Evolutionary conservation across 1,140 invertebrate genomes (phyloP), one percentile per base, ranked within the genome.

Genomic region (Meloidogyne hapla): DNA sequence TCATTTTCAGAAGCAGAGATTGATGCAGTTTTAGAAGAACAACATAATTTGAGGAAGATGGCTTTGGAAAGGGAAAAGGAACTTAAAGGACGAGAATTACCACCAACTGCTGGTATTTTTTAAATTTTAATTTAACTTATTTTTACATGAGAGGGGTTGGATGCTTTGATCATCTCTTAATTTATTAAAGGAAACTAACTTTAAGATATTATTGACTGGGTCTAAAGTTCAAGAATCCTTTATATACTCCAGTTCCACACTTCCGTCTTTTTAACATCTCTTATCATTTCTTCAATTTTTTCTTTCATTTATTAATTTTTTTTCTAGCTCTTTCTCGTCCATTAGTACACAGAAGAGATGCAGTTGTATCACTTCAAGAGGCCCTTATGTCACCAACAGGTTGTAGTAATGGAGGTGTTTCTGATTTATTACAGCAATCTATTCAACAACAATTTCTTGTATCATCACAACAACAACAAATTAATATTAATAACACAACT

Each of bases 1-100:
- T 33, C 9, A 33, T 73, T 80, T 80, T 81, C 4, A 80, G 80
- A 81, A 64, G 80, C 80, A 9, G 80, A 82, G 61, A 81, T 81
- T 61, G 80, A 81, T 75, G 80, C 80, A 28, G 65, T 81, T 10
- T 33, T 81, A 25, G 80, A 77, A 23, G 66, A 42, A n/a, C 83
- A 80, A 18, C 72, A 80, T 9, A 64, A 45, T 45, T 40, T 76
- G 5, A 77, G 74, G 9, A 38, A 26, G 38, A 70, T 26, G 18
- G 65, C 65, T 25, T 40, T 73, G 2, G 71, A 73, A 38, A 65
- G 56, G 33, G 48, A 56, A 56, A 56, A 56, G n/a, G 48, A 56
- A 56, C 48, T 56, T 56, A 56, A 56, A 56, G 48, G 48, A n/a
- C n/a, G 48, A 13, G 71, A 73, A 26, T 63, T 73, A 21, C 71